Percentiles rank a stretch among this genome's conserved stretches.
Evolutionary conservation across 2,797 vertebrate genomes (phyloP).

Genomic region (Anguilla marmorata): DNA sequence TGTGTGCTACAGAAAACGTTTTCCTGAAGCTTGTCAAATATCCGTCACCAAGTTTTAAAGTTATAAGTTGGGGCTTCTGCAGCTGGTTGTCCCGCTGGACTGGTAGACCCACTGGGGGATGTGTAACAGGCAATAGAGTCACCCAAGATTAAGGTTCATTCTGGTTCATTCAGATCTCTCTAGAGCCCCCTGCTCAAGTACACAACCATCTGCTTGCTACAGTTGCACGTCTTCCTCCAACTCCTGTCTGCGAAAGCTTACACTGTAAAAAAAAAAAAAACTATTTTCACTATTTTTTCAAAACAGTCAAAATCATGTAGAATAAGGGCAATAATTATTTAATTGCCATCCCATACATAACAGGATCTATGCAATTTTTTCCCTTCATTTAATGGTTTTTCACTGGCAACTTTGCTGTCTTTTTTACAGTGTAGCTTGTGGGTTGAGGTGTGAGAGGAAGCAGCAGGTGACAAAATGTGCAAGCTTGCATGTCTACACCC

Average conservation of each 20-base stretch:
- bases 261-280: not conserved
- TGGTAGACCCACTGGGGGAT: no score
- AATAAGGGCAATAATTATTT: not conserved
- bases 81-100: no score
- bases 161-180: no score
- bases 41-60: no score
- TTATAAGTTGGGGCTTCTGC: no score
- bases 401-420: not conserved
- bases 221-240: not conserved
- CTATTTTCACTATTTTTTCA: no score
- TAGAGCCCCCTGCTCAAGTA: no score
- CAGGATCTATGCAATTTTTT: not conserved
- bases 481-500: not conserved
- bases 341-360: not conserved
- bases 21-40: no score
- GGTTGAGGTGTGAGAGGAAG: not conserved
- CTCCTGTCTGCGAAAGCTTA: not conserved
- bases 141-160: no score
- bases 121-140: no score
- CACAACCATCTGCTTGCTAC: no score
- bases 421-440: not conserved
- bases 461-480: not conserved
- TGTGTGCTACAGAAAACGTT: no score
- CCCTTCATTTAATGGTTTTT: not conserved
- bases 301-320: not conserved